phyloP scores from a whole-genome alignment of 2,797 vertebrate genomes.

The Lagorchestes hirsutus region DNA sequence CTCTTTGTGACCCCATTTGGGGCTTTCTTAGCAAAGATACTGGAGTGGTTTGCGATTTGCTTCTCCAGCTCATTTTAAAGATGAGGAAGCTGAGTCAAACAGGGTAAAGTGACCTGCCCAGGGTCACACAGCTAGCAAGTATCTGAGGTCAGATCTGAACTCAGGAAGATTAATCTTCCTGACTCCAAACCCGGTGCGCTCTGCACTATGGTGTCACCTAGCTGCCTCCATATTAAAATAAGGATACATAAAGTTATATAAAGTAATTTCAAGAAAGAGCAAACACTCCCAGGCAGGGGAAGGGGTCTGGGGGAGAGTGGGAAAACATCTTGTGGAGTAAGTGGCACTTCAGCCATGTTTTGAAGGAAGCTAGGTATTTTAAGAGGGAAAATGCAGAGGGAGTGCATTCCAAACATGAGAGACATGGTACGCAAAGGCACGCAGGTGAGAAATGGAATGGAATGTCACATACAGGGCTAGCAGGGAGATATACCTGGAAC shows the following conservation, averaged over 20 bases:
- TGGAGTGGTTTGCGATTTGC: not conserved
- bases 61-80: not conserved
- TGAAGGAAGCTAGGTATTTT: not conserved
- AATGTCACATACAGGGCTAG: not conserved
- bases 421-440: not conserved
- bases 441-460: not conserved
- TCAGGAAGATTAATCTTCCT: not conserved
- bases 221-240: not conserved
- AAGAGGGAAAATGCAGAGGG: not conserved
- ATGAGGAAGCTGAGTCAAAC: not conserved
- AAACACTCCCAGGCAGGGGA: not conserved
- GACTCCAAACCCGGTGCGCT: not conserved
- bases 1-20: not conserved
- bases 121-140: not conserved
- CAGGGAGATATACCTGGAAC: not conserved
- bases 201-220: not conserved
- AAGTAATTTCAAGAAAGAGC: not conserved
- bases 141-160: not conserved
- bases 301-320: not conserved
- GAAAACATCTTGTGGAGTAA: not conserved
- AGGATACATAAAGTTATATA: not conserved
- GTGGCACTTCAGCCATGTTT: not conserved
- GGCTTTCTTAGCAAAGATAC: not conserved
- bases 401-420: not conserved
- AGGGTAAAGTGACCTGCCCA: not conserved